Evolutionary conservation across 2,113 vertebrate genomes (phyloP).

Genomic region (Enhydra lutris): DNA sequence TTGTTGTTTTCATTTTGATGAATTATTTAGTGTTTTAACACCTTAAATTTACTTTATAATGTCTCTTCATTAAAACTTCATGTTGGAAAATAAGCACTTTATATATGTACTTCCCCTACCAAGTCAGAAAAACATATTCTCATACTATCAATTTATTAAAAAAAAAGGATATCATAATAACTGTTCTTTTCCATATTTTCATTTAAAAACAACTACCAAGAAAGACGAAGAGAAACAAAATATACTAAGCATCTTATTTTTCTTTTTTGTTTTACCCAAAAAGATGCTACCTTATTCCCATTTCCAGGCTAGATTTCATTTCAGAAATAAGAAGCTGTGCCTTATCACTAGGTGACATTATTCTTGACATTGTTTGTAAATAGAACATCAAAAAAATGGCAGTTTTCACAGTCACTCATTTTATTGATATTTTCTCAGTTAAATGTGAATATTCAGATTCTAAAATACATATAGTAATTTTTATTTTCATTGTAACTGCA

Average conservation of each 20-base stretch:
- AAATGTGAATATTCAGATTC: not conserved
- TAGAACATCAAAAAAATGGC: not conserved
- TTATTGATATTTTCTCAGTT: not conserved
- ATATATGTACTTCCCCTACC: not conserved
- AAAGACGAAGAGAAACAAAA: not conserved
- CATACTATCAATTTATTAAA: not conserved
- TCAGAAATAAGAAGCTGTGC: not conserved
- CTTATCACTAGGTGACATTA: not conserved
- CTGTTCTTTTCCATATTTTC: not conserved
- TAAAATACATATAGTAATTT: not conserved
- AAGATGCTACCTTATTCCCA: not conserved
- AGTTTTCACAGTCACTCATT: not conserved
- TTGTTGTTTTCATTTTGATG: not conserved
- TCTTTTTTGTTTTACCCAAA: not conserved
- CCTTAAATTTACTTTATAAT: not conserved
- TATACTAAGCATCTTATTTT: not conserved
- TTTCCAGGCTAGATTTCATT: not conserved
- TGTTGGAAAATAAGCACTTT: not conserved
- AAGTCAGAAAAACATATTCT: not conserved
- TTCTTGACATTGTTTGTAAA: not conserved
- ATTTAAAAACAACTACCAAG: not conserved
- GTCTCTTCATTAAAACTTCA: not conserved
- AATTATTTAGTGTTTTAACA: not conserved
- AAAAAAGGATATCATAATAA: not conserved
- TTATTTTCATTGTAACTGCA: not conserved